Percentiles rank a stretch among this genome's conserved stretches.
These are phyloP conservation scores for Coracias cyanogaster DNA, from an alignment of 2,797 vertebrate species.

Conservation along the genomic window DNA sequence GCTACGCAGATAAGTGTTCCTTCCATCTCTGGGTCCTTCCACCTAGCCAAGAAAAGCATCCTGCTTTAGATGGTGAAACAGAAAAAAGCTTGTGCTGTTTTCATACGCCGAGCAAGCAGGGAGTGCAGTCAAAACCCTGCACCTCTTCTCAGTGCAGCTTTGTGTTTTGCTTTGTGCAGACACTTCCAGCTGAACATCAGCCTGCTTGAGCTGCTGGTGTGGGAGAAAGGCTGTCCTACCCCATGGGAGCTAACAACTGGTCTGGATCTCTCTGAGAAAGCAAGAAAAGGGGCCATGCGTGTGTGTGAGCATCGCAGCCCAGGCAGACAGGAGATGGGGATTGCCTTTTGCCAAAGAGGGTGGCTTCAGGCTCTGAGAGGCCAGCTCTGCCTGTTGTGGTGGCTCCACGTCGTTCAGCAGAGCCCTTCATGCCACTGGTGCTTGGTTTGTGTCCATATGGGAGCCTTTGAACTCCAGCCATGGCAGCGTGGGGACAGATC, in stretches of 20 bases:
- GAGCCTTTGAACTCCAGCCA: background rate
- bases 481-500: background rate
- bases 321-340: background rate
- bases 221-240: background rate
- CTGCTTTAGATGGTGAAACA: background rate
- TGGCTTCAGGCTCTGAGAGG: background rate
- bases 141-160: background rate
- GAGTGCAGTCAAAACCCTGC: fast-evolving
- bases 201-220: background rate
- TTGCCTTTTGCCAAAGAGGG: background rate
- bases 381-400: background rate
- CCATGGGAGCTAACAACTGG: fast-evolving
- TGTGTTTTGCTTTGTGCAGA: background rate
- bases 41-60: background rate
- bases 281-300: background rate
- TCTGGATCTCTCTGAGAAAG: background rate
- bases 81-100: background rate
- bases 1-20: background rate
- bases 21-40: background rate
- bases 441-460: background rate
- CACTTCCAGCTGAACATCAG: background rate
- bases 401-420: background rate
- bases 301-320: background rate
- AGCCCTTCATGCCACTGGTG: background rate
- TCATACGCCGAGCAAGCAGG: background rate